Base-by-base conservation (phyloP, 2,888 invertebrate genomes). In the Agapostemon virescens region DNA sequence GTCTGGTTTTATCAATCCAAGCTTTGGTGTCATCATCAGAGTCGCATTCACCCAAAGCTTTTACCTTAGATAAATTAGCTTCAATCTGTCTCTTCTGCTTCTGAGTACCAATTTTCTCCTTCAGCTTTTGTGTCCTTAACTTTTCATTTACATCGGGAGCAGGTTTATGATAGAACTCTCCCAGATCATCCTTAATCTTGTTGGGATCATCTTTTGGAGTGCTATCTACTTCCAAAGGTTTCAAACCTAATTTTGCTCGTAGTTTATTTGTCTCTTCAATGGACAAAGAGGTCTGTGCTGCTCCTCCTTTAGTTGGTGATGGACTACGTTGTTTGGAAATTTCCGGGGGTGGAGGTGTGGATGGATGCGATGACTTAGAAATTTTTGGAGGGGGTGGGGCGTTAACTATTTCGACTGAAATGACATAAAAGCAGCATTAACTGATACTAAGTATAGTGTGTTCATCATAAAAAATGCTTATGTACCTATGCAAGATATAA, bases 211-310 rank as follows among this genome's bases (percentile, higher is more conserved):
- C 89, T 81, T 89, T 90, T 9, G 85, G 83, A 13, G 88, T 88
- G 30, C 87, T 89, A 20, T 94, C 94, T 0, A 96, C 93, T 88
- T 98, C 97, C 5, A 99, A 93, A 0, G 99, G 99, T 91, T 98
- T 98, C 49, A 99, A 93, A 0, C 99, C 99, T 36, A 99, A 94
- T 92, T 98, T 98, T 1, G 97, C 97, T 89, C 99, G 94, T 17
- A 99, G 93, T 86, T 96, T 96, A 93, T 98, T 98, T 7, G 97
- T 97, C 88, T 97, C 97, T 72, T 96, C 96, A 68, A 98, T 94
- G 0, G 97, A 97, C 26, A 98, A 93, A 88, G 94, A 95, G 89
- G 93, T 95, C 90, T 90, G 93, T 69, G 92, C 93, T 69, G 90
- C 91, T 64, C 90, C 93, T 83, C 90, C 93, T 38, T 92, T 91